These are phyloP conservation scores for Eclectus roratus DNA, from an alignment of 2,113 vertebrate genomes.

Conservation along the genomic window DNA sequence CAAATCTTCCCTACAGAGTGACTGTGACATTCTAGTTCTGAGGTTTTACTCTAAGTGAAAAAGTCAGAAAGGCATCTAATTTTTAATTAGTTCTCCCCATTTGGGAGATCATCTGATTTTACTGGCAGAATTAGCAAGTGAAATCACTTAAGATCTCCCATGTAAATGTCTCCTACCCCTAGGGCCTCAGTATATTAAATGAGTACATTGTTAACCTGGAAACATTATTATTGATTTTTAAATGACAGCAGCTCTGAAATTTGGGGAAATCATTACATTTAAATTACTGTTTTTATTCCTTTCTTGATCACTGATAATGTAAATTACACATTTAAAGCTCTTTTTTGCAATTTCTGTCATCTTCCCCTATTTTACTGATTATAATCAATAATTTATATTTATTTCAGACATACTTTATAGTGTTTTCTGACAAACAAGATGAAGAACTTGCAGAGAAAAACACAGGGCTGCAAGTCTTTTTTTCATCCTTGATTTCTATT, in stretches of 20 bases:
- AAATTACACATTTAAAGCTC: not conserved
- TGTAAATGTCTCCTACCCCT: slow-evolving; percentile 39
- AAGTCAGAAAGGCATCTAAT: slow-evolving; percentile 41
- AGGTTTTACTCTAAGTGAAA: slow-evolving; percentile 39
- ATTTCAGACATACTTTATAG: not conserved
- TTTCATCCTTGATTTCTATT: not conserved
- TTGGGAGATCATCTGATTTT: slow-evolving; percentile 58
- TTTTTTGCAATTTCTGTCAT: not conserved
- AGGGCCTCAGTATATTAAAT: slow-evolving; percentile 8
- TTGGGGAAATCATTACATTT: not conserved
- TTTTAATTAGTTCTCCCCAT: slow-evolving; percentile 62
- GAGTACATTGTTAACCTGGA: slow-evolving; percentile 48
- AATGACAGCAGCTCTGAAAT: slow-evolving; percentile 14
- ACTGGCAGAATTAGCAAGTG: slow-evolving; percentile 45
- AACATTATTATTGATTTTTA: slow-evolving; percentile 46
- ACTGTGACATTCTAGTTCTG: slow-evolving; percentile 16
- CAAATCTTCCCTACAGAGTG: slow-evolving; percentile 15
- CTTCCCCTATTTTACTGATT: not conserved
- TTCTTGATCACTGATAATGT: not conserved
- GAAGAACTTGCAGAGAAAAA: not conserved
- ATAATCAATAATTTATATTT: not conserved
- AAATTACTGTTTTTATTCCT: slow-evolving; percentile 16
- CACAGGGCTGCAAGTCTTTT: not conserved
- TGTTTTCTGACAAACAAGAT: not conserved
- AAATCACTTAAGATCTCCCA: slow-evolving; percentile 45